Evolutionary conservation across 2,113 vertebrate genomes (phyloP).

Genomic region (Acrocephalus kingi): DNA sequence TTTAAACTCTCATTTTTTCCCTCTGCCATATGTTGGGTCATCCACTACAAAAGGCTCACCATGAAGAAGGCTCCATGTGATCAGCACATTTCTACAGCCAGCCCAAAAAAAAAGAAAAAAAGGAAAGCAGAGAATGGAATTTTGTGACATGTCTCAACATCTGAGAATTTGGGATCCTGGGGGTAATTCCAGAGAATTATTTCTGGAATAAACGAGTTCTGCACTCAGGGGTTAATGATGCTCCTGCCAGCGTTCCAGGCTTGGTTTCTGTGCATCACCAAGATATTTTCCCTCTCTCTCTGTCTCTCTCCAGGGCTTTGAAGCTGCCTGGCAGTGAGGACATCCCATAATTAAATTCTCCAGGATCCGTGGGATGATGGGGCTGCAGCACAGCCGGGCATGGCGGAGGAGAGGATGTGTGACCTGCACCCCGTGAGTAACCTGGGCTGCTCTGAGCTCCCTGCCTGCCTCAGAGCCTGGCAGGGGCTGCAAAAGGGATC

Average conservation of each 20-base stretch:
- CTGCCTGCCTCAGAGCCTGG: neutral
- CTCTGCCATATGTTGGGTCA: slow-evolving; percentile 66
- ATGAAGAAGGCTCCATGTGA: slow-evolving; percentile 31
- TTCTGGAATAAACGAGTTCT: neutral
- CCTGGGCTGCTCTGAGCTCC: fast-evolving
- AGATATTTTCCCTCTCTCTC: slow-evolving; percentile 16
- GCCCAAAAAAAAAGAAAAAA: slow-evolving; percentile 23
- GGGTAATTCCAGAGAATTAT: neutral
- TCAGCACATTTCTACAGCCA: slow-evolving; percentile 51
- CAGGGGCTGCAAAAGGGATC: neutral
- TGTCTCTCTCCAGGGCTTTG: slow-evolving; percentile 39
- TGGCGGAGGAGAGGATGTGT: slow-evolving; percentile 21
- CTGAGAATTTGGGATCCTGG: neutral
- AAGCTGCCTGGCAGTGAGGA: slow-evolving; percentile 51
- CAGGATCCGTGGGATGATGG: slow-evolving; percentile 29
- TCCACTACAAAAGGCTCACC: slow-evolving; percentile 38
- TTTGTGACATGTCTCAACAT: neutral
- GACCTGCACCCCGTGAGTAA: slow-evolving; percentile 51
- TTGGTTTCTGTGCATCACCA: slow-evolving; percentile 48
- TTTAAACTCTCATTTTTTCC: neutral
- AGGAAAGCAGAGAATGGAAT: neutral
- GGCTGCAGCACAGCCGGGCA: slow-evolving; percentile 3
- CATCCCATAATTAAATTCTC: slow-evolving; percentile 41
- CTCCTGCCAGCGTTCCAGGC: neutral
- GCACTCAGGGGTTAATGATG: neutral